phyloP scores from a whole-genome alignment of 2,888 invertebrate genomes.

The Chrysotoxum bicinctum region DNA sequence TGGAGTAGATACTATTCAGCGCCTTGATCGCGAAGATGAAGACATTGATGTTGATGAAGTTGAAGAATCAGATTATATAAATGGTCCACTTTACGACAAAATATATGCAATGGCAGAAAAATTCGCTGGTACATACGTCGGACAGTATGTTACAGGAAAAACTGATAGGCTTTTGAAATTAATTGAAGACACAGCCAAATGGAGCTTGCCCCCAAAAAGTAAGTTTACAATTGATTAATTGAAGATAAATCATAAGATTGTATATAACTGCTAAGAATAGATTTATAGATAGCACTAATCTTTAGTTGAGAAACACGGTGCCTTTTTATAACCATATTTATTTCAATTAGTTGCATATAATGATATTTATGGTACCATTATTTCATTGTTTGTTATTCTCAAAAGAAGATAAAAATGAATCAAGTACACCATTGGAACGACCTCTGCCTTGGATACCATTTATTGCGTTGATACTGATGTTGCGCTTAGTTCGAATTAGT shows the following conservation, averaged over 20 bases:
- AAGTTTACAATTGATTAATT: neutral
- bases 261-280: no score
- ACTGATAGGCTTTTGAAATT: conserved; percentile 76
- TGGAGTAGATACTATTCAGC: conserved; percentile 3
- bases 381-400: neutral
- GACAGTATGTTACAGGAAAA: conserved; percentile 77
- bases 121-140: conserved; percentile 77
- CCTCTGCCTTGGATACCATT: conserved; percentile 80
- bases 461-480: conserved; percentile 76
- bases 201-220: conserved; percentile 79
- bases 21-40: neutral
- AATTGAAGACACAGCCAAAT: conserved; percentile 80
- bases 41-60: conserved; percentile 19
- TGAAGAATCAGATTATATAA: conserved; percentile 23
- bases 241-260: neutral
- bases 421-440: conserved; percentile 74
- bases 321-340: no score
- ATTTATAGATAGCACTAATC: no score
- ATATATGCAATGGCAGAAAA: conserved; percentile 76
- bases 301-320: no score
- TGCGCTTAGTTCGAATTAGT: conserved; percentile 77
- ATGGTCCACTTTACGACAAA: conserved; percentile 68
- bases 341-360: no score
- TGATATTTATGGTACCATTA: no score
- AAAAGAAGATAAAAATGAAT: conserved; percentile 45